Conservation (phyloP, 1,140 invertebrate genomes). For the Zaprionus kolodkinae region DNA sequence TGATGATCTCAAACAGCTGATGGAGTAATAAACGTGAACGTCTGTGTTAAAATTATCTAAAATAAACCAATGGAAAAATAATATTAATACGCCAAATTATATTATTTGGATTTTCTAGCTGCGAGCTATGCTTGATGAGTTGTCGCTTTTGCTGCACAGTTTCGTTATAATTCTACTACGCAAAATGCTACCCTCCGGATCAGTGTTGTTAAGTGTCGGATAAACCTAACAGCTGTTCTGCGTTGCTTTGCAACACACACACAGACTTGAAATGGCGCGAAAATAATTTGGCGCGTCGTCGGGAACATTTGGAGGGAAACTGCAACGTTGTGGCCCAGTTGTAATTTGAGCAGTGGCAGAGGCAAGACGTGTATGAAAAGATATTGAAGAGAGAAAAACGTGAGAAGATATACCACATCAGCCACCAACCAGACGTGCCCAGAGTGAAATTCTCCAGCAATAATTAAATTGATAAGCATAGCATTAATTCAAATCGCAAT, state of each 20-base stretch:
- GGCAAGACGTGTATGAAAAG: constrained; percentile 57
- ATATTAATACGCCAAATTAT: background rate
- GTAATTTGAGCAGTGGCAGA: constrained; percentile 69
- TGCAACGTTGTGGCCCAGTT: constrained; percentile 70
- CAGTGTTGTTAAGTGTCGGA: constrained; percentile 25
- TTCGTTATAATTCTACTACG: constrained; percentile 15
- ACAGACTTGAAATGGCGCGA: constrained; percentile 26
- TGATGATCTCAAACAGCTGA: constrained; percentile 30
- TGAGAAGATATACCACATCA: constrained; percentile 12
- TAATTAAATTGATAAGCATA: constrained; percentile 35
- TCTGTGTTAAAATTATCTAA: background rate
- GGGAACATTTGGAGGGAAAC: constrained; percentile 71
- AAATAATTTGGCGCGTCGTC: constrained; percentile 68
- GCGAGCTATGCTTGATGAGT: background rate
- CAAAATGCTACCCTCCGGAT: constrained; percentile 3
- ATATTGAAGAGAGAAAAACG: constrained; percentile 29
- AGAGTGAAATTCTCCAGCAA: constrained; percentile 51
- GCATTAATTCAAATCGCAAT: constrained; percentile 47
- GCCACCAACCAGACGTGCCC: constrained; percentile 51
- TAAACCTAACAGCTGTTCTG: constrained; percentile 43
- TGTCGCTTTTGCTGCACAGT: background rate
- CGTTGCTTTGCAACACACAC: constrained; percentile 43
- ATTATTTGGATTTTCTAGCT: background rate
- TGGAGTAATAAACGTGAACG: background rate
- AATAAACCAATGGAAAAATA: background rate